Evolutionary conservation across 2,797 vertebrate species (phyloP).

Genomic region (Phataginus tricuspis): DNA sequence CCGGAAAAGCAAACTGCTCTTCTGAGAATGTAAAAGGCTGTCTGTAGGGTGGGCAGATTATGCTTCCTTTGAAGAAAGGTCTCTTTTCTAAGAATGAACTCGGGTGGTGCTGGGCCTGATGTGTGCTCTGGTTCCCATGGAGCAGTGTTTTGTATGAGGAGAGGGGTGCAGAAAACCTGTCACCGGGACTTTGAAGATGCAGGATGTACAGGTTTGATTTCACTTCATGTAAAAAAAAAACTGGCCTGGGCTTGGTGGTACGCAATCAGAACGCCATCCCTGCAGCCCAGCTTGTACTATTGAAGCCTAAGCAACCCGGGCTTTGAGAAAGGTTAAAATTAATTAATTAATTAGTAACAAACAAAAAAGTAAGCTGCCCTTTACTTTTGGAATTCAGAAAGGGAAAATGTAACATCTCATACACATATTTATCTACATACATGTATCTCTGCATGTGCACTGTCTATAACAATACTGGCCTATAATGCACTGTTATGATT

Average conservation of each 20-base stretch:
- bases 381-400: slow-evolving; percentile 36
- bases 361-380: background rate
- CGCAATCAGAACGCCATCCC: background rate
- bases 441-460: background rate
- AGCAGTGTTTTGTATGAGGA: slow-evolving; percentile 6
- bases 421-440: background rate
- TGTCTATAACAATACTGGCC: background rate
- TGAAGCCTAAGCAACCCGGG: background rate
- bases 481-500: background rate
- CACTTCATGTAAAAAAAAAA: background rate
- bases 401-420: background rate
- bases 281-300: background rate
- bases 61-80: slow-evolving; percentile 72
- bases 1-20: slow-evolving; percentile 60
- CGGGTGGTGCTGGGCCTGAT: slow-evolving; percentile 4
- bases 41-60: slow-evolving; percentile 50
- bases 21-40: slow-evolving; percentile 72
- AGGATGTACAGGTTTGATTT: background rate
- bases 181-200: background rate
- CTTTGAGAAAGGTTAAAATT: slow-evolving; percentile 6
- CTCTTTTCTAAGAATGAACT: slow-evolving; percentile 77
- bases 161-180: background rate
- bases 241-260: background rate
- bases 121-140: slow-evolving; percentile 43
- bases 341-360: background rate